A percentile compares a stretch with the other conserved stretches of the same genome.
Conservation (phyloP, 1,140 invertebrate species). For the Leptinotarsa defecta region DNA sequence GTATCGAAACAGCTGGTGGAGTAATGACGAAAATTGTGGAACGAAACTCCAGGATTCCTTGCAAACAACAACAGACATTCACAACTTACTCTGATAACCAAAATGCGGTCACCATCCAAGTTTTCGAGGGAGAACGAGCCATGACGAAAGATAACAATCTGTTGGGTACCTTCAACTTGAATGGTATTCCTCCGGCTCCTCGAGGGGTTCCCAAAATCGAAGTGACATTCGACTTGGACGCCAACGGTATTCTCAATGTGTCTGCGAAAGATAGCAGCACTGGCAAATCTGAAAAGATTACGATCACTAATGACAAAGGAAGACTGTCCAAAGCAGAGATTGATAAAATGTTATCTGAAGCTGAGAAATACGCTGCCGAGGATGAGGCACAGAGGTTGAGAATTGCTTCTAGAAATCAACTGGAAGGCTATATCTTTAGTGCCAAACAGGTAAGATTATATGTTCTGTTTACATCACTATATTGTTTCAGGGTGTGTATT, state of each 20-base stretch:
- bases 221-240: slow-evolving; percentile 79
- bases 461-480: neutral
- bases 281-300: slow-evolving; percentile 76
- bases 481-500: too few relatives aligned
- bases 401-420: slow-evolving; percentile 74
- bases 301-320: slow-evolving; percentile 93
- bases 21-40: slow-evolving; percentile 71
- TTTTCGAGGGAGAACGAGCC: slow-evolving; percentile 53
- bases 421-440: slow-evolving; percentile 84
- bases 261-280: slow-evolving; percentile 78
- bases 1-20: slow-evolving; percentile 72
- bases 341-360: slow-evolving; percentile 86
- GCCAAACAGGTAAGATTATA: slow-evolving; percentile 68
- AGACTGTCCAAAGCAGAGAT: slow-evolving; percentile 89
- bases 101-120: slow-evolving; percentile 75
- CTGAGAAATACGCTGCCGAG: slow-evolving; percentile 71
- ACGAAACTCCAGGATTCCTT: slow-evolving; percentile 72
- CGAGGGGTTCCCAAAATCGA: slow-evolving; percentile 93
- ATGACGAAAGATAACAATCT: slow-evolving; percentile 55
- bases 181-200: slow-evolving; percentile 74
- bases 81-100: slow-evolving; percentile 71
- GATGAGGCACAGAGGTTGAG: slow-evolving; percentile 69
- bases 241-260: slow-evolving; percentile 81
- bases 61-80: slow-evolving; percentile 69
- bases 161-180: slow-evolving; percentile 66